Evolutionary conservation across 2,113 vertebrate species (phyloP).

Genomic region (Pelvicachromis taeniatus): DNA sequence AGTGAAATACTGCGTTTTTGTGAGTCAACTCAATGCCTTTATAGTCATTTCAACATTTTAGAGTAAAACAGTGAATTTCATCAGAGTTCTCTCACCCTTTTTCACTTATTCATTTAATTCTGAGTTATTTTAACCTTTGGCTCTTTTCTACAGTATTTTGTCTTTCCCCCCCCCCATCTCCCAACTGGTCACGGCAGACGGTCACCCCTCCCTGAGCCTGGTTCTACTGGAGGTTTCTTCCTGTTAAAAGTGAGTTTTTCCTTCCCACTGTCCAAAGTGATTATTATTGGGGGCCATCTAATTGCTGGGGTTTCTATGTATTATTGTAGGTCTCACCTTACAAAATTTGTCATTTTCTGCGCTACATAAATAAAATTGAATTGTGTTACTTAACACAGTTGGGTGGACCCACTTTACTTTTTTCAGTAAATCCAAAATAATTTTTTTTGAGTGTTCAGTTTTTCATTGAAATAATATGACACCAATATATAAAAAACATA

Average conservation of each 20-base stretch:
- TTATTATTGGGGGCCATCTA: not conserved
- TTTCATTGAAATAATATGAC: not conserved
- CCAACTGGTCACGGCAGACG: rapidly evolving
- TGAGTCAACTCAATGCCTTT: not conserved
- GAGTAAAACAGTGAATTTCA: not conserved
- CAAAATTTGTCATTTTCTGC: not conserved
- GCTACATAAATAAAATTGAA: not conserved
- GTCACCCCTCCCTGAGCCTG: rapidly evolving
- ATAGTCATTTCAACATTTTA: not conserved
- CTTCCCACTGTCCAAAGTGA: not conserved
- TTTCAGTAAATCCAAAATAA: not conserved
- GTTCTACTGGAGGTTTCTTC: rapidly evolving
- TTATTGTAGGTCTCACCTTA: not conserved
- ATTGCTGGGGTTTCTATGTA: not conserved
- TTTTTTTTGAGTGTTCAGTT: not conserved
- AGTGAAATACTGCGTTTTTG: not conserved
- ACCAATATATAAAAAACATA: not conserved
- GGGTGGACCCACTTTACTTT: not conserved
- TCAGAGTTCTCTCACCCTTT: not conserved
- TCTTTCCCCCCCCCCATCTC: not conserved
- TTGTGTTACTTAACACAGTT: not conserved
- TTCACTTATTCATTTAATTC: not conserved
- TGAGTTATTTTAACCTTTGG: not conserved
- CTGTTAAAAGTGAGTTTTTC: not conserved
- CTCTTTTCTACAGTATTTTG: not conserved